Evolutionary conservation across 2,797 vertebrate species (phyloP).

Genomic region (Bradypodion pumilum): DNA sequence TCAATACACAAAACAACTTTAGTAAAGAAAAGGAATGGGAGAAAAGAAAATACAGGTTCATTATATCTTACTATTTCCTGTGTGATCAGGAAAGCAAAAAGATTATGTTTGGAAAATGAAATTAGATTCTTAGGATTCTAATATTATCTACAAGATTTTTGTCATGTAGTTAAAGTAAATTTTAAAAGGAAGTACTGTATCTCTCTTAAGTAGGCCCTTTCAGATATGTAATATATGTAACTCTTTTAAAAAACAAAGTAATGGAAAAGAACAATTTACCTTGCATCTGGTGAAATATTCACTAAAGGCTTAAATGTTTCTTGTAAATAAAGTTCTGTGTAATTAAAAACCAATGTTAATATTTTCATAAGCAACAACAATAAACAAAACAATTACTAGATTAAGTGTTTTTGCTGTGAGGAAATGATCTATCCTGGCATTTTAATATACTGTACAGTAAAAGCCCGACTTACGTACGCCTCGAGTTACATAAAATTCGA

Average conservation of each 20-base stretch:
- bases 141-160: neutral
- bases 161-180: neutral
- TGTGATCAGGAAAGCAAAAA: neutral
- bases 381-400: neutral
- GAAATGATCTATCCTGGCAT: neutral
- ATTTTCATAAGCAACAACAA: neutral
- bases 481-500: too few species aligned
- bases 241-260: conserved; percentile 33
- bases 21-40: neutral
- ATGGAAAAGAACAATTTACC: conserved; percentile 74
- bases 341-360: conserved; percentile 52
- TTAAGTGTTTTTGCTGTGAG: neutral
- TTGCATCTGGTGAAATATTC: conserved; percentile 97
- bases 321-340: conserved; percentile 92
- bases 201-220: neutral
- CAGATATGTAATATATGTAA: neutral
- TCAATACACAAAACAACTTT: neutral
- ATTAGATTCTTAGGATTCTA: neutral
- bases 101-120: neutral
- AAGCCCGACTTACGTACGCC: too few species aligned
- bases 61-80: neutral
- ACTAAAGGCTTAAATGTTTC: conserved; percentile 93
- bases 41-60: neutral
- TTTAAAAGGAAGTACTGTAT: neutral
- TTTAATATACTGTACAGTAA: too few species aligned